phyloP scores from a whole-genome alignment of 1,140 invertebrate species.

The Dryas iulia region DNA sequence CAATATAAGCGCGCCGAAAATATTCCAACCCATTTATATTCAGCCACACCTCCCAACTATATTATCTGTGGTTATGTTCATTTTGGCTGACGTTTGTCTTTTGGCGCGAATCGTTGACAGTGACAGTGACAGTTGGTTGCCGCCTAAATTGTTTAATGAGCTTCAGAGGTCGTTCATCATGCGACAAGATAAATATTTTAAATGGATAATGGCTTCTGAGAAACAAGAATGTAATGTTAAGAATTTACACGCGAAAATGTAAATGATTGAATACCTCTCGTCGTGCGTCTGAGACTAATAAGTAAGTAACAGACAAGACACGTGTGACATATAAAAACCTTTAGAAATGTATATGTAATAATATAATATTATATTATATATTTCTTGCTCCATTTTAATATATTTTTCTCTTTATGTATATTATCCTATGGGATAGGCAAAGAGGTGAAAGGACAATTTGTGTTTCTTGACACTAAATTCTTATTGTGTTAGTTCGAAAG shows the following conservation, averaged over 20 bases:
- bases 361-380: too few relatives aligned
- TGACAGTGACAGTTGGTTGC: slow-evolving; percentile 24
- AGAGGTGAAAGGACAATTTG: too few relatives aligned
- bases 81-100: not conserved
- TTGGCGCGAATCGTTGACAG: slow-evolving; percentile 11
- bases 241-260: slow-evolving; percentile 1
- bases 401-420: too few relatives aligned
- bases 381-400: too few relatives aligned
- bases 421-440: too few relatives aligned
- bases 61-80: not conserved
- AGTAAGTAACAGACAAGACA: not conserved
- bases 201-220: slow-evolving; percentile 6
- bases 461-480: too few relatives aligned
- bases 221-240: not conserved
- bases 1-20: too few relatives aligned
- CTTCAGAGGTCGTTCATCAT: slow-evolving; percentile 7
- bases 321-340: too few relatives aligned
- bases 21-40: not conserved
- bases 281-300: not conserved
- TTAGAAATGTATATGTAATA: too few relatives aligned
- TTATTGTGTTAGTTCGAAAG: too few relatives aligned
- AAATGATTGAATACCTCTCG: not conserved
- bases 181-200: slow-evolving; percentile 9
- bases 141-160: slow-evolving; percentile 29
- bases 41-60: not conserved